Evolutionary conservation across 2,888 invertebrate species (phyloP).

Genomic region (Trisateles emortualis): DNA sequence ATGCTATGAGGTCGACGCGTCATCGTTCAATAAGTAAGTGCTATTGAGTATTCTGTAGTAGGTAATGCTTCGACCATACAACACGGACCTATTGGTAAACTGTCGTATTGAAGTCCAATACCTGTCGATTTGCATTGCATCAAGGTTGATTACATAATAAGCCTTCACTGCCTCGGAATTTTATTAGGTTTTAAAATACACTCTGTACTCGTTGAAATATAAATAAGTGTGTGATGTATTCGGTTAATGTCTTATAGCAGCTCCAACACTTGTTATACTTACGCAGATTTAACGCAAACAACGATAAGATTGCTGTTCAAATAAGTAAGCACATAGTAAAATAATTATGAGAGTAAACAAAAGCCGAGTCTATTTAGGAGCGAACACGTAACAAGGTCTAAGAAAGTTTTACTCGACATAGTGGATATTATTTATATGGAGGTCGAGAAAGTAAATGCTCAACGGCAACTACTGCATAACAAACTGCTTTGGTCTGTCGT

Average conservation of each 20-base stretch:
- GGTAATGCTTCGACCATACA: slow-evolving; percentile 13
- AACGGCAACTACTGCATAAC: slow-evolving; percentile 71
- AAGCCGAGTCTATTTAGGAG: slow-evolving; percentile 28
- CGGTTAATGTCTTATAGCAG: slow-evolving; percentile 35
- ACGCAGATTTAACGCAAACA: slow-evolving; percentile 33
- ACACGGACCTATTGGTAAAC: slow-evolving; percentile 48
- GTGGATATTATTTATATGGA: slow-evolving; percentile 67
- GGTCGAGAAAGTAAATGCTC: slow-evolving; percentile 79
- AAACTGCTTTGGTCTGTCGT: slow-evolving; percentile 64
- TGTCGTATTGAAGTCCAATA: slow-evolving; percentile 45
- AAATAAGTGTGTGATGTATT: slow-evolving; percentile 22
- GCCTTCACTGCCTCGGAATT: slow-evolving; percentile 27
- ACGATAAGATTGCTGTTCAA: slow-evolving; percentile 34
- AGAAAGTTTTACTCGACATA: slow-evolving; percentile 62
- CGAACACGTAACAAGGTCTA: slow-evolving; percentile 44
- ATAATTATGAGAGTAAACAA: slow-evolving; percentile 31
- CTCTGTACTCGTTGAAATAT: slow-evolving; percentile 15
- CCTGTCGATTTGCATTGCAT: slow-evolving; percentile 56
- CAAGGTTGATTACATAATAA: slow-evolving; percentile 57
- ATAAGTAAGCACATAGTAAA: slow-evolving; percentile 20
- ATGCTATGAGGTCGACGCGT: slow-evolving; percentile 46
- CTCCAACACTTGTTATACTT: slow-evolving; percentile 27
- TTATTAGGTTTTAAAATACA: slow-evolving; percentile 30
- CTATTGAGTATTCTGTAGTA: slow-evolving; percentile 28
- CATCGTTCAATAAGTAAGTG: slow-evolving; percentile 38